These are phyloP conservation scores for Atopsyche davidsoni DNA, from an alignment of 1,140 invertebrate species.

Conservation along the genomic window DNA sequence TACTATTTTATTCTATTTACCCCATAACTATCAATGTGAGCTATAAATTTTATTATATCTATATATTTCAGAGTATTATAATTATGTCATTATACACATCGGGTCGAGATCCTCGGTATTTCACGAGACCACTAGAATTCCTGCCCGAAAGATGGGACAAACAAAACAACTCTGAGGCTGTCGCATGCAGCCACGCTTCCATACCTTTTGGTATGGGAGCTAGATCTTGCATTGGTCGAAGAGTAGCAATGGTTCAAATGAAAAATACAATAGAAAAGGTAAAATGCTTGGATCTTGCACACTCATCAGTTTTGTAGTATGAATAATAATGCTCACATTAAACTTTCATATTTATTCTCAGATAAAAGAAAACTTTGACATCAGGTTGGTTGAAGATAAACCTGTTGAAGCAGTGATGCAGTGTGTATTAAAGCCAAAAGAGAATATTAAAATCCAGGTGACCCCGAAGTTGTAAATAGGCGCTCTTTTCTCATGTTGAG, in stretches of 20 bases:
- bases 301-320: background rate
- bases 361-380: constrained; percentile 23
- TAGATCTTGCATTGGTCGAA: constrained; percentile 75
- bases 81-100: constrained; percentile 77
- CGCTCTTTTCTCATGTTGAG: too few relatives aligned
- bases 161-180: constrained; percentile 42
- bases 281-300: constrained; percentile 29
- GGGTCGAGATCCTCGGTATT: constrained; percentile 64
- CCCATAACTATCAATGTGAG: too few relatives aligned
- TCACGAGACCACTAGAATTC: constrained; percentile 62
- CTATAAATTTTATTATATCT: constrained; percentile 12
- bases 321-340: background rate
- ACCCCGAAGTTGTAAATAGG: too few relatives aligned
- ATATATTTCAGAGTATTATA: constrained; percentile 60
- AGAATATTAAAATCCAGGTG: constrained; percentile 12
- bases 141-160: constrained; percentile 71
- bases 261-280: constrained; percentile 58
- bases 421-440: constrained; percentile 23
- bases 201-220: constrained; percentile 78
- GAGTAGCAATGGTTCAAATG: constrained; percentile 71
- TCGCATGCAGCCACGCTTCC: constrained; percentile 58
- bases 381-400: constrained; percentile 16
- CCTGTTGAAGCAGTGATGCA: constrained; percentile 17
- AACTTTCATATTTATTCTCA: constrained; percentile 13
- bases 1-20: too few relatives aligned